Conservation (phyloP, 2,113 vertebrate genomes). For the Chrysochloris asiatica region DNA sequence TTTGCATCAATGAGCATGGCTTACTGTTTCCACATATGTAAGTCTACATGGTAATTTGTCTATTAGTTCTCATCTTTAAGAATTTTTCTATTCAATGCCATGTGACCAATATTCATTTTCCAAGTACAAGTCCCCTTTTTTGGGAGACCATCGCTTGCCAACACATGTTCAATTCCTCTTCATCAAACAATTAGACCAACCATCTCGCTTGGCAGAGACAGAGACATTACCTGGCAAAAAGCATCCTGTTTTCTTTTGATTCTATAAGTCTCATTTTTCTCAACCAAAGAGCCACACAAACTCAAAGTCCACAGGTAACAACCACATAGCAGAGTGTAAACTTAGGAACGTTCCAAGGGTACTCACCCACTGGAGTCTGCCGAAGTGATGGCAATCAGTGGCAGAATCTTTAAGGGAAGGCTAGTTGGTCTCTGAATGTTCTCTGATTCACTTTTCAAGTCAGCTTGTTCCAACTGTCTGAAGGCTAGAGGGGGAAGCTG, state of each 20-base stretch:
- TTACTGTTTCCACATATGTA: conserved; percentile 41
- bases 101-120: conserved; percentile 28
- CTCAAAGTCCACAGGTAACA: neutral
- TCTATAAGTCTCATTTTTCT: neutral
- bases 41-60: conserved; percentile 17
- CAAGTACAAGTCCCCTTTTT: neutral
- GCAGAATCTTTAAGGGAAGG: conserved; percentile 91
- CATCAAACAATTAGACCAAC: neutral
- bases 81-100: conserved; percentile 24
- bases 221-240: neutral
- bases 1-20: conserved; percentile 46
- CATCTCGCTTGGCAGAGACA: neutral
- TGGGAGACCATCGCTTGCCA: neutral
- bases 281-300: conserved; percentile 23
- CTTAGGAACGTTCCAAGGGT: neutral
- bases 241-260: neutral
- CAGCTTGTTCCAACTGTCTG: conserved; percentile 93
- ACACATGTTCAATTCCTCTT: neutral
- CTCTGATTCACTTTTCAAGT: conserved; percentile 88
- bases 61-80: conserved; percentile 58
- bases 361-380: conserved; percentile 93
- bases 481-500: conserved; percentile 96
- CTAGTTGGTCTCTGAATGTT: conserved; percentile 88
- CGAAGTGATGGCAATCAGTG: conserved; percentile 95
- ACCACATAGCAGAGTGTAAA: neutral